Evolutionary conservation across 1,140 invertebrate genomes (phyloP).

Genomic region (Xylocopa sonorina): DNA sequence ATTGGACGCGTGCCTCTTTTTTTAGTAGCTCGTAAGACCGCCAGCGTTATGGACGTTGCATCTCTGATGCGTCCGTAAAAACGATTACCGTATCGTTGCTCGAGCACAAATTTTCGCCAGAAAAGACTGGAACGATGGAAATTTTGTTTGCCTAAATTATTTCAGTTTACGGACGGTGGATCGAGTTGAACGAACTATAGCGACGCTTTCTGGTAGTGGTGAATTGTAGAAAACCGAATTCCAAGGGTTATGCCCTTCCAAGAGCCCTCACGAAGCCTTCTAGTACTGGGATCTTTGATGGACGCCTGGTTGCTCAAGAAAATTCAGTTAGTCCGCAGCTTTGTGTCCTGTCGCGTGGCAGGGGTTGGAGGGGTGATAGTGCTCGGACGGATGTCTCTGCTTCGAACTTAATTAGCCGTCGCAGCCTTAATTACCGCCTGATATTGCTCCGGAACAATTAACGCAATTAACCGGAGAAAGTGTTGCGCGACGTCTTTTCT

Average conservation of each 20-base stretch:
- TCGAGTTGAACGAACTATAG: not conserved
- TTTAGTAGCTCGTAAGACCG: too few relatives aligned
- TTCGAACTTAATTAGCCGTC: constrained; percentile 77
- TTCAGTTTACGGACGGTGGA: too few relatives aligned
- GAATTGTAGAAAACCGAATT: constrained; percentile 27
- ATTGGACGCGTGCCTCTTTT: not conserved
- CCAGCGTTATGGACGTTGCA: too few relatives aligned
- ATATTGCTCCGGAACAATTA: constrained; percentile 80
- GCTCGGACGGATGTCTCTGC: constrained; percentile 74
- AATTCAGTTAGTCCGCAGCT: constrained; percentile 81
- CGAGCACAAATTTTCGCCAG: not conserved
- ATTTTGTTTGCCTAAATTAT: too few relatives aligned
- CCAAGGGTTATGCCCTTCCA: constrained; percentile 35
- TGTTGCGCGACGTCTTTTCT: constrained; percentile 65
- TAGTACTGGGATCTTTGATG: constrained; percentile 77
- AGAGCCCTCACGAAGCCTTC: constrained; percentile 53
- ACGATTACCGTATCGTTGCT: not conserved
- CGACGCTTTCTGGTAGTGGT: not conserved
- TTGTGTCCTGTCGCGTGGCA: constrained; percentile 76
- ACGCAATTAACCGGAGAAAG: constrained; percentile 76
- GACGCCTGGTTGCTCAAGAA: constrained; percentile 80
- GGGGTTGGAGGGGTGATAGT: constrained; percentile 69
- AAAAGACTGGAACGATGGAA: too few relatives aligned
- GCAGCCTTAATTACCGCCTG: constrained; percentile 77
- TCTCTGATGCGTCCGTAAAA: not conserved